Evolutionary conservation across 2,113 vertebrate genomes (phyloP), one percentile per base, ranked within the genome.

Genomic region (Miniopterus natalensis): DNA sequence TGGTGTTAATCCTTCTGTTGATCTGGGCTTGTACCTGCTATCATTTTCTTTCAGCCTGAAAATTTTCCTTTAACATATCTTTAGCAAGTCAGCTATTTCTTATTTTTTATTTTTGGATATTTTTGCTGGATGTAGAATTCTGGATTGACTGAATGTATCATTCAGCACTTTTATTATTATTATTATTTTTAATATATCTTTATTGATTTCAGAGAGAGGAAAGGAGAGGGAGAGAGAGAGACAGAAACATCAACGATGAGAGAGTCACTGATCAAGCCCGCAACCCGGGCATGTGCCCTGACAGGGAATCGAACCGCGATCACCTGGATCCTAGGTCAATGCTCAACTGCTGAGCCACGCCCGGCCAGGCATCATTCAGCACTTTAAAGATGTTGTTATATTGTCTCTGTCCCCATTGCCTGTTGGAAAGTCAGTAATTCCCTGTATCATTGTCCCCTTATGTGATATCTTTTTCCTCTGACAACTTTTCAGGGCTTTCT

Each of bases 101-200:
- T 36, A 36, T 36, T 36, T 36, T 36, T 36, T 36, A 36, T 36
- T 36, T 36, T 36, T 36, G 36, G 42, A 18, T 74, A n/a, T 40
- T 91, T 93, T 93, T 74, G 29, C 29, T 85, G 14, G 17, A 68
- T 63, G 2, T 84, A 57, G 45, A 88, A 79, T 95, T 91, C 55
- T 51, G 27, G 20, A 45, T 78, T 53, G n/a, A 29, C 8, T 40
- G 1, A 13, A 74, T 75, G 68, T n/a, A 63, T 65, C 51, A 47
- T 59, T 83, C 3, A 73, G 20, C 36, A 75, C 23, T 84, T 84
- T 36, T 36, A 36, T 36, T 36, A 36, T 36, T 36, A 36, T 36
- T 36, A 36, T 36, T 36, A 36, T 36, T 36, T 36, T 36, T 36
- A 36, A 36, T 36, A 36, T 36, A 36, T 36, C 36, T 36, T 36